A percentile compares a stretch with the other conserved stretches of the same genome.
These are phyloP conservation scores for Cephus pygmeus DNA, from an alignment of 2,888 invertebrate genomes.

Conservation along the genomic window DNA sequence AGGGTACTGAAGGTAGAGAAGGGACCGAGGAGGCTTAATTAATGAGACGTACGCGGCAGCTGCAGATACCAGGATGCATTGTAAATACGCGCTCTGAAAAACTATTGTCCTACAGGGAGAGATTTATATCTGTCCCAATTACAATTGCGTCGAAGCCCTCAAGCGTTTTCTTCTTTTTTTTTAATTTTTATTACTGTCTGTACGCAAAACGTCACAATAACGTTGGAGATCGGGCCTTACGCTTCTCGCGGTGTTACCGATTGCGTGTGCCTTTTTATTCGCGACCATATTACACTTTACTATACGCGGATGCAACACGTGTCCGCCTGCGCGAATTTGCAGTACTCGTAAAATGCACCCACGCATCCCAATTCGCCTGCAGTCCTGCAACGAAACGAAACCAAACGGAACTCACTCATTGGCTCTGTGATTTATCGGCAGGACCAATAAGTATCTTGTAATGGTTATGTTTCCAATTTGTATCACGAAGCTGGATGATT, in stretches of 20 bases:
- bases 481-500: not conserved
- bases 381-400: slow-evolving; percentile 23
- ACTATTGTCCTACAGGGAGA: slow-evolving; percentile 59
- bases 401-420: slow-evolving; percentile 29
- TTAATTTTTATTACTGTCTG: not conserved
- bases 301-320: slow-evolving; percentile 16
- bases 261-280: not conserved
- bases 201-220: not conserved
- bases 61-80: slow-evolving; percentile 61
- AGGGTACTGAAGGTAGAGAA: slow-evolving; percentile 22
- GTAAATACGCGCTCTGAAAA: slow-evolving; percentile 58
- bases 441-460: slow-evolving; percentile 46
- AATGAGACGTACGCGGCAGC: slow-evolving; percentile 64
- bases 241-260: not conserved
- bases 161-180: not conserved
- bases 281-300: not conserved
- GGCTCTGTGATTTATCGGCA: slow-evolving; percentile 44
- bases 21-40: slow-evolving; percentile 54
- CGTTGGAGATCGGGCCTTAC: not conserved
- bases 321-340: not conserved
- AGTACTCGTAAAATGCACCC: slow-evolving; percentile 48
- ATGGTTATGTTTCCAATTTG: slow-evolving; percentile 19
- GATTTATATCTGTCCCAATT: slow-evolving; percentile 64
- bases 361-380: slow-evolving; percentile 31
- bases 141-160: slow-evolving; percentile 39